A percentile compares a stretch with the other conserved stretches of the same genome.
Evolutionary conservation across 2,113 vertebrate genomes (phyloP).

Genomic region (Ammospiza nelsoni): DNA sequence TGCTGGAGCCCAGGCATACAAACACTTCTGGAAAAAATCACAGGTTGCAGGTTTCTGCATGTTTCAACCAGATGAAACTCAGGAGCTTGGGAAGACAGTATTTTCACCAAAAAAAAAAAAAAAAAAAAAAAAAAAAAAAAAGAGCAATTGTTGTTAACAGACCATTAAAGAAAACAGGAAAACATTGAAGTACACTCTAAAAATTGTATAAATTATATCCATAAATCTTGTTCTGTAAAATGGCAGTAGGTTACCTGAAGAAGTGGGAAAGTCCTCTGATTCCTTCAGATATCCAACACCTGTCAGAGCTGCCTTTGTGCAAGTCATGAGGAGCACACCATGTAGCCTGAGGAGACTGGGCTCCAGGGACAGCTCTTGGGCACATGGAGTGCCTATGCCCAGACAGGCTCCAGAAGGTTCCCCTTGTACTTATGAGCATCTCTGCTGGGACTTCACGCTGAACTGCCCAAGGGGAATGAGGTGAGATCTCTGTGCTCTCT

Average conservation of each 20-base stretch:
- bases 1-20: neutral
- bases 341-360: neutral
- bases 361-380: neutral
- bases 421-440: fast-evolving
- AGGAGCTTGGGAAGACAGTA: neutral
- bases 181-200: neutral
- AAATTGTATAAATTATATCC: neutral
- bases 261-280: neutral
- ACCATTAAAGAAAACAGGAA: neutral
- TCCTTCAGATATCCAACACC: neutral
- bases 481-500: neutral
- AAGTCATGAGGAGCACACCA: neutral
- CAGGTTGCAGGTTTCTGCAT: neutral
- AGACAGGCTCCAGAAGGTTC: neutral
- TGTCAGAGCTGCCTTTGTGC: neutral
- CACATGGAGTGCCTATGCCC: fast-evolving
- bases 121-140: no score
- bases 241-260: neutral
- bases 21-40: neutral
- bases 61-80: neutral
- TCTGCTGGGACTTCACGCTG: neutral
- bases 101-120: neutral
- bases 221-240: neutral
- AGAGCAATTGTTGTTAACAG: neutral
- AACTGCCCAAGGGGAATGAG: neutral